Base-by-base conservation (phyloP, 2,797 vertebrate genomes). In the Sternotherus odoratus region DNA sequence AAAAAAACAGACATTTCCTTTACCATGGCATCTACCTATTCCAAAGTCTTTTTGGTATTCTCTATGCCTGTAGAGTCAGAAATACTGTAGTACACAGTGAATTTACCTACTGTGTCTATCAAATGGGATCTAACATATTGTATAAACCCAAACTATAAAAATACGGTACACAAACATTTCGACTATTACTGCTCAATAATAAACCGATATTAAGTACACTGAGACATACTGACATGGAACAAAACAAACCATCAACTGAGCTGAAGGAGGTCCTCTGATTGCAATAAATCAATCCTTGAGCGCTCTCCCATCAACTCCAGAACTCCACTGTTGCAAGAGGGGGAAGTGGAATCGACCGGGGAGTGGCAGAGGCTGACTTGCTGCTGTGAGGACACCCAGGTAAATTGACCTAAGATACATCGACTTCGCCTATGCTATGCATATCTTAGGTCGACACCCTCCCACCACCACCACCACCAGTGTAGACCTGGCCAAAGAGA, bases 211-310 rank as follows among this genome's bases (percentile, higher is more conserved):
- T n/a, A 66, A 66, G 63, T 21, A 36, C n/a, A 28, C 23, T 21
- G 21, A 74, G 23, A 81, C 33, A 82, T 82, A 86, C 9, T 56
- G 77, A 86, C 72, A 84, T 53, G 54, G 53, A 66, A 83, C 36
- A 93, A 95, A 94, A 82, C 63, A 66, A 66, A 66, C 33, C 60
- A 85, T 66, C 72, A 86, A 84, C 53, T 87, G 91, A 66, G 43
- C 83, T 91, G 79, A 94, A 89, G 93, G 24, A 17, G 86, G 85
- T 83, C 81, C 74, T 94, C 75, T 89, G 83, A 92, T 23, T n/a
- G 17, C 8, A 8, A 43, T 43, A 43, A 43, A 5, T 43, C 43
- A 43, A 43, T 43, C 43, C 5, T 8, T 43, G 43, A 43, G 43
- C 8, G 43, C 43, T 43, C 43, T 43, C 43, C 43, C 43, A 43